Percentiles rank a stretch among this genome's conserved stretches.
Evolutionary conservation across 2,113 vertebrate species (phyloP).

Genomic region (Catharus minimus): DNA sequence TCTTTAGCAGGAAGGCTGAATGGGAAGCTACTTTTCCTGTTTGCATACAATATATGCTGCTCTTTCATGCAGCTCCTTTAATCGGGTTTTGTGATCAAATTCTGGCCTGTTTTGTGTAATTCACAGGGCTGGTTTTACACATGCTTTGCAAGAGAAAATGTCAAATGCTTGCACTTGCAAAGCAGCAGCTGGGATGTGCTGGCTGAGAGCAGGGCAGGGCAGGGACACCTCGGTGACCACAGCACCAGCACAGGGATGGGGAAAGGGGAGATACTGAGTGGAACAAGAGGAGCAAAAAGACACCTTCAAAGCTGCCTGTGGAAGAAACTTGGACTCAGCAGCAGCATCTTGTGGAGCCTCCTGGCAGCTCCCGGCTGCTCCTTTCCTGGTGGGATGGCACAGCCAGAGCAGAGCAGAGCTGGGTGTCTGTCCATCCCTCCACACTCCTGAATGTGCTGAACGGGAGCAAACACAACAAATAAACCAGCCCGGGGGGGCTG

Average conservation of each 20-base stretch:
- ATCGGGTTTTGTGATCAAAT: conserved; percentile 19
- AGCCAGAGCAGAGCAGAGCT: background rate
- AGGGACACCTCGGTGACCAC: background rate
- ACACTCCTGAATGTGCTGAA: background rate
- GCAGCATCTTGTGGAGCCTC: background rate
- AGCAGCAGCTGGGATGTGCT: background rate
- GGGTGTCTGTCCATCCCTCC: background rate
- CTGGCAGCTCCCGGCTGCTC: background rate
- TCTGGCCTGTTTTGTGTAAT: background rate
- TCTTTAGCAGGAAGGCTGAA: background rate
- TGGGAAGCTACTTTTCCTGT: background rate
- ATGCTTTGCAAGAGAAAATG: background rate
- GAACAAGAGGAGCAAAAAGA: background rate
- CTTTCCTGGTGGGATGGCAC: background rate
- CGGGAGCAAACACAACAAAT: background rate
- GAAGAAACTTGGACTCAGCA: background rate
- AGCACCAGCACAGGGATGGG: accelerated
- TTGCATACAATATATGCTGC: background rate
- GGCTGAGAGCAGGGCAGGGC: background rate
- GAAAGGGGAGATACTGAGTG: accelerated
- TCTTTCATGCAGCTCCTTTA: conserved; percentile 26
- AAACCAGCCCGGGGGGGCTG: background rate
- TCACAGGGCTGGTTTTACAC: background rate
- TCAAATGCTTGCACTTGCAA: background rate
- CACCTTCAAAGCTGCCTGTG: background rate